Percentiles rank a stretch among this genome's conserved stretches.
Evolutionary conservation across 2,888 invertebrate species (phyloP).

Genomic region (Protonemura montana): DNA sequence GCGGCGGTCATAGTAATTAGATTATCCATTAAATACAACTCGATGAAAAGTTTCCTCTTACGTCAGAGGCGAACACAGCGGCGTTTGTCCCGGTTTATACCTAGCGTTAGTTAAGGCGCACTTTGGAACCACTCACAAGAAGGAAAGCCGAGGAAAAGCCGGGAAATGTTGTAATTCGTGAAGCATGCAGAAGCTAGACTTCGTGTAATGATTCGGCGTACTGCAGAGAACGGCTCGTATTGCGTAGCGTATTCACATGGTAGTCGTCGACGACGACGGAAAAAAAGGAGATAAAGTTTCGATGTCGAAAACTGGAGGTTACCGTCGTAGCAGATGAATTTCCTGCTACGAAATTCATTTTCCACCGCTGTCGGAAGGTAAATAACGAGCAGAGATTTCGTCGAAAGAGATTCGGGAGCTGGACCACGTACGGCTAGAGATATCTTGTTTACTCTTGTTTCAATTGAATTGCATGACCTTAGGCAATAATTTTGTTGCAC

Average conservation of each 20-base stretch:
- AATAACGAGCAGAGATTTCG: neutral
- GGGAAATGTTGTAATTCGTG: neutral
- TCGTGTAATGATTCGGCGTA: neutral
- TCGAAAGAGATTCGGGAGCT: neutral
- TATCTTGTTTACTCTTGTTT: too few species aligned
- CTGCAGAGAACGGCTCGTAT: neutral
- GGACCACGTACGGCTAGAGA: neutral
- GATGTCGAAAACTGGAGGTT: neutral
- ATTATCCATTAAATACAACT: neutral
- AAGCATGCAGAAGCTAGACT: neutral
- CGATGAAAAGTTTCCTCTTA: neutral
- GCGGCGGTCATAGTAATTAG: neutral
- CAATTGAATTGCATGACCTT: neutral
- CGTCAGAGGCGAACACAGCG: neutral
- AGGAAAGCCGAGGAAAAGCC: neutral
- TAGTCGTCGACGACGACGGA: neutral
- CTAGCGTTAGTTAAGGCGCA: neutral
- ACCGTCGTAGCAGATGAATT: neutral
- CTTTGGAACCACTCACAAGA: neutral
- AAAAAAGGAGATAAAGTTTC: neutral
- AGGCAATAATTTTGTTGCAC: conserved; percentile 7
- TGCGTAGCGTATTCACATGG: neutral
- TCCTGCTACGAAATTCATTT: neutral
- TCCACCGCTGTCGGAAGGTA: neutral
- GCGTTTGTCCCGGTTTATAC: neutral